A percentile compares a stretch with the other conserved stretches of the same genome.
Evolutionary conservation across 2,888 invertebrate genomes (phyloP).

Genomic region (Agonopterix subpropinquella): DNA sequence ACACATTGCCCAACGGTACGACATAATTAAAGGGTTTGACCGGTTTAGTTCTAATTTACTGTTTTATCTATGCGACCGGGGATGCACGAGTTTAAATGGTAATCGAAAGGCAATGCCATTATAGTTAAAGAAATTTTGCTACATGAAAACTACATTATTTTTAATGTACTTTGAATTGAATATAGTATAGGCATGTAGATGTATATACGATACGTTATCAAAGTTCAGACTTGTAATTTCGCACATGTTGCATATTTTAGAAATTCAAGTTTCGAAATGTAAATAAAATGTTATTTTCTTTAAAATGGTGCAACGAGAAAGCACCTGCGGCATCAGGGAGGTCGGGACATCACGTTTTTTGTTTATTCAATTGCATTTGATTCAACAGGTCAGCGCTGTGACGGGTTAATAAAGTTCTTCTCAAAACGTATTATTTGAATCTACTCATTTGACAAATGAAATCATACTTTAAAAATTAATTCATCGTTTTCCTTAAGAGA

Average conservation of each 20-base stretch:
- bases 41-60: conserved; percentile 8
- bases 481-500: not conserved
- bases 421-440: not conserved
- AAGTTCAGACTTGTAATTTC: no score
- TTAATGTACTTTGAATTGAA: not conserved
- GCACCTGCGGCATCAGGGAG: conserved; percentile 31
- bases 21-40: conserved; percentile 13
- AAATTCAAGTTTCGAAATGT: no score
- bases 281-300: no score
- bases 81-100: not conserved
- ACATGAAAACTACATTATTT: no score
- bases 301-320: no score
- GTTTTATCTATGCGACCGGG: conserved; percentile 8
- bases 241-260: no score
- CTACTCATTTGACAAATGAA: not conserved
- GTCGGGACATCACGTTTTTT: conserved; percentile 28
- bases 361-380: conserved; percentile 26
- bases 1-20: conserved; percentile 28
- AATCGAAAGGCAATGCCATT: no score
- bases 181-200: no score
- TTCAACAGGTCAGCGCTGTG: not conserved
- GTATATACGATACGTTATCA: no score
- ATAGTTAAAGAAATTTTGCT: no score
- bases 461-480: not conserved
- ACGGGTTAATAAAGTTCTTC: not conserved